Evolutionary conservation across 2,797 vertebrate genomes (phyloP), one percentile per base, ranked within the genome.

Genomic region (Cuniculus paca): DNA sequence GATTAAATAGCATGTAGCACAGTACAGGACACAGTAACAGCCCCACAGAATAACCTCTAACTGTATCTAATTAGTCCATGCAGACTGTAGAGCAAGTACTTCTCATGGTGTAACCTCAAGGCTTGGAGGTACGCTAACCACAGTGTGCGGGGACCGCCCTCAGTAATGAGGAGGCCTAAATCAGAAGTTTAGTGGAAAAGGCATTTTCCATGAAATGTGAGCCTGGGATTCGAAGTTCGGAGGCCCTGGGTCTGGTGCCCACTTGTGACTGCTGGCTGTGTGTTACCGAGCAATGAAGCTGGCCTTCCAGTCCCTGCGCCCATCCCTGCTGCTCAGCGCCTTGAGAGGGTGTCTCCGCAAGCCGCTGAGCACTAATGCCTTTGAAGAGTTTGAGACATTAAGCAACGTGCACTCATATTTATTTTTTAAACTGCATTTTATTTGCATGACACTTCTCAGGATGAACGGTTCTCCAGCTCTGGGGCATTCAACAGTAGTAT

Each of bases 361-460:
- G 11, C 5, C 14, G 92, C 36, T 6, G 24, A 68, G 39, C 22
- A 75, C 50, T 75, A 58, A 63, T 45, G 60, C 34, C 34, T 94
- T 90, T 72, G 70, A 74, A 54, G 45, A 83, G 31, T 92, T 89
- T 87, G 92, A 82, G 16, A 81, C 60, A 8, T 83, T 95, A 96
- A 70, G 83, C 72, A 97, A 36, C 36, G n/a, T 81, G 96, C 34
- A 96, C 39, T 61, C 58, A 52, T 39, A 95, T 84, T 91, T 89
- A 34, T 19, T 74, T 94, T 94, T 96, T 65, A 78, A 96, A 77
- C 39, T 92, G 19, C 9, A 14, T 70, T 95, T 91, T 95, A n/a
- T 97, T 96, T 96, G 77, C 68, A 82, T 85, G 96, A 85, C 24
- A 42, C 86, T 97, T 88, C 52, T 75, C 10, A 39, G 42, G 92